Conservation (phyloP, 2,888 invertebrate species). For the Osmoderma eremita region DNA sequence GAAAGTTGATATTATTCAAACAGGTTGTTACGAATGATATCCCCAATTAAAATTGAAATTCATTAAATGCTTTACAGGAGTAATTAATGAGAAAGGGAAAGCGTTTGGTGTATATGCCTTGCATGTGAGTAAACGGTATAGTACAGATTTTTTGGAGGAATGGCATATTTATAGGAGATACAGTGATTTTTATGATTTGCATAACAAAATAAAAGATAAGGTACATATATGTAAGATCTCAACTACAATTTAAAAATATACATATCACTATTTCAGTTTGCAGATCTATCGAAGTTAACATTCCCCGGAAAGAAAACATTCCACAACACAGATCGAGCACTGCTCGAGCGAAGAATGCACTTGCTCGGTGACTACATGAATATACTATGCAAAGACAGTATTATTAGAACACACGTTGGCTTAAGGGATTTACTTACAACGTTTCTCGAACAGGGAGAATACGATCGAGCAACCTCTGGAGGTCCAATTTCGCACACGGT, state of each 20-base stretch:
- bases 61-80: slow-evolving; percentile 64
- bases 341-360: slow-evolving; percentile 85
- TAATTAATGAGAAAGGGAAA: slow-evolving; percentile 84
- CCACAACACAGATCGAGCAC: slow-evolving; percentile 86
- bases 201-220: slow-evolving; percentile 81
- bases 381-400: slow-evolving; percentile 71
- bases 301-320: slow-evolving; percentile 95
- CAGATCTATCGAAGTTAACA: slow-evolving; percentile 77
- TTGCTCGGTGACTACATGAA: slow-evolving; percentile 85
- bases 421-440: slow-evolving; percentile 71
- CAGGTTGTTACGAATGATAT: slow-evolving; percentile 63
- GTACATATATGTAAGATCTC: slow-evolving; percentile 55
- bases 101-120: slow-evolving; percentile 91
- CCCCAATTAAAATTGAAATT: too few relatives aligned
- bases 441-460: slow-evolving; percentile 77
- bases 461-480: slow-evolving; percentile 72
- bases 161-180: slow-evolving; percentile 95
- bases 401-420: slow-evolving; percentile 71
- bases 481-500: slow-evolving; percentile 71
- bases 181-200: slow-evolving; percentile 92
- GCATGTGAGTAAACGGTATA: slow-evolving; percentile 76
- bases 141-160: slow-evolving; percentile 75
- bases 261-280: slow-evolving; percentile 69
- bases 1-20: slow-evolving; percentile 73
- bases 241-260: too few relatives aligned